A percentile compares a stretch with the other conserved stretches of the same genome.
phyloP scores from a whole-genome alignment of 2,113 vertebrate genomes.

The Pedionomus torquatus region DNA sequence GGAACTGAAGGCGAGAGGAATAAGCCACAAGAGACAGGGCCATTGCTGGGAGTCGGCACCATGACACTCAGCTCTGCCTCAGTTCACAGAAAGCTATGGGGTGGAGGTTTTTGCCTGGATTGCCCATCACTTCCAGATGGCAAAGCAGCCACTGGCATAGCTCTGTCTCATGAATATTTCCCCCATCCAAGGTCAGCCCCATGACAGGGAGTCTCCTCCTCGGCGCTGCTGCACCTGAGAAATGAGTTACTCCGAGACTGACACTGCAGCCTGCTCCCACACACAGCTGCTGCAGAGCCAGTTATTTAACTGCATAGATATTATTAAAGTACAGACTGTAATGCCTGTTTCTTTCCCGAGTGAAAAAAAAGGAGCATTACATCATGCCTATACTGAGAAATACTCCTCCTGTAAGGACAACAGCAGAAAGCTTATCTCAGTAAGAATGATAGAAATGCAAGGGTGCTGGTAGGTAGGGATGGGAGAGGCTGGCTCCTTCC shows the following conservation, averaged over 20 bases:
- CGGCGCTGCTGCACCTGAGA: rapidly evolving
- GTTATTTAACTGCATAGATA: not conserved
- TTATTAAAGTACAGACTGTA: not conserved
- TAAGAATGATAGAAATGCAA: not conserved
- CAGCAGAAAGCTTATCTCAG: not conserved
- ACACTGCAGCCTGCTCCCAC: not conserved
- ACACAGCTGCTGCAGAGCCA: conserved; percentile 20
- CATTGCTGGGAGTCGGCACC: rapidly evolving
- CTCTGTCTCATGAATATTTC: not conserved
- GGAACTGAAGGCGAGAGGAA: not conserved
- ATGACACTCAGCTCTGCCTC: not conserved
- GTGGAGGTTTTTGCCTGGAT: not conserved
- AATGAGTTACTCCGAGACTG: not conserved
- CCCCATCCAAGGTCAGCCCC: not conserved
- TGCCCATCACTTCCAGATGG: not conserved
- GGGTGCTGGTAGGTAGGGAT: not conserved
- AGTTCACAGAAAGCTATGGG: rapidly evolving
- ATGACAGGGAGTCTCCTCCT: not conserved
- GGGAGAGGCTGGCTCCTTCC: not conserved
- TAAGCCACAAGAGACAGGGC: rapidly evolving
- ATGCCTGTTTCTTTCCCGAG: not conserved
- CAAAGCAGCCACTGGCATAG: not conserved
- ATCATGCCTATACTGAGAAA: conserved; percentile 11
- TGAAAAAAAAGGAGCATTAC: conserved; percentile 4
- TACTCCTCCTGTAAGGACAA: not conserved